Evolutionary conservation across 1,140 invertebrate genomes (phyloP).

Genomic region (Branchinecta lindahli): DNA sequence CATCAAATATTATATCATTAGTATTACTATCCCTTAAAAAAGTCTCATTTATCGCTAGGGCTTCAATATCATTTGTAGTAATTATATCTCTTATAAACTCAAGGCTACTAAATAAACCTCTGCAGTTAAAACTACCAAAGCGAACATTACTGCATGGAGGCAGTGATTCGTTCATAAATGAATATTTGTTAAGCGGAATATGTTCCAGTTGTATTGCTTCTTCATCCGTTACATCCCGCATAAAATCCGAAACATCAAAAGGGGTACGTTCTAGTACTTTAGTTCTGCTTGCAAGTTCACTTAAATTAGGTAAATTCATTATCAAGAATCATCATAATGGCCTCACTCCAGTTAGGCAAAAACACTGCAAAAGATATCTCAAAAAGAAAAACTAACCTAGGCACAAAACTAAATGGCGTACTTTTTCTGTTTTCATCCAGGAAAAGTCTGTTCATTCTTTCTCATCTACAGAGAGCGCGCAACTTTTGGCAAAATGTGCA

Average conservation of each 20-base stretch:
- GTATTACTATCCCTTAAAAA: constrained; percentile 1
- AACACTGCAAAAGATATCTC: neutral
- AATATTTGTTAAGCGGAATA: neutral
- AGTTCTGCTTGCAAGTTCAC: constrained; percentile 1
- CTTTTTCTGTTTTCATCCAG: neutral
- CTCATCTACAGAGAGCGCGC: neutral
- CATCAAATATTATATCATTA: no score
- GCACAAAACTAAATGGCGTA: neutral
- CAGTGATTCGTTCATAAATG: neutral
- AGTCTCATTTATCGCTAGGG: constrained; percentile 8
- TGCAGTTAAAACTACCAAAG: constrained; percentile 2
- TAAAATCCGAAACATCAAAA: neutral
- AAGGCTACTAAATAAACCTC: constrained; percentile 1
- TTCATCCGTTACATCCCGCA: neutral
- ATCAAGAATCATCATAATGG: neutral
- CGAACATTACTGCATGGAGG: neutral
- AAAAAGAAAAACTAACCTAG: neutral
- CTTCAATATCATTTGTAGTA: neutral
- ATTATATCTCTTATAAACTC: constrained; percentile 6
- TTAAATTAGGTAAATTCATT: neutral
- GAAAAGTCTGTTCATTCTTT: constrained; percentile 1
- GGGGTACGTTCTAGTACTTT: neutral
- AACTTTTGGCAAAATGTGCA: neutral
- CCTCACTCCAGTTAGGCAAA: constrained; percentile 1
- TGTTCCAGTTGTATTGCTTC: neutral